Conservation (phyloP, 2,113 vertebrate genomes). For the Dicrurus megarhynchus region DNA sequence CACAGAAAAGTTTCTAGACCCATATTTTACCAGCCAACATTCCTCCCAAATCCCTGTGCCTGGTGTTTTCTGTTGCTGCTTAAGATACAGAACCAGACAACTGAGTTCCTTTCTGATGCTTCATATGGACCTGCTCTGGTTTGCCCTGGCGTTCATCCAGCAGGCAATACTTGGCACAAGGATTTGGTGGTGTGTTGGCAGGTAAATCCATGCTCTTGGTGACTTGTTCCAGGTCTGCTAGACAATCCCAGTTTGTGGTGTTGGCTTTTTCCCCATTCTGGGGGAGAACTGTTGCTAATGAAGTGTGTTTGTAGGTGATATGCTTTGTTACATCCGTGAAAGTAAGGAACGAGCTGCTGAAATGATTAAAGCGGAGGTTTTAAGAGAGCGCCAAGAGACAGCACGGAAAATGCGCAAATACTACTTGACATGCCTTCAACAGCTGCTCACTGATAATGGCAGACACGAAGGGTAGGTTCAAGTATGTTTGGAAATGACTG, state of each 20-base stretch:
- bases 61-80: neutral
- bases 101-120: neutral
- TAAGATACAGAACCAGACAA: neutral
- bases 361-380: constrained; percentile 85
- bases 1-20: neutral
- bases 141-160: neutral
- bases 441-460: constrained; percentile 86
- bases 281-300: neutral
- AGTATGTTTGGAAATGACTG: neutral
- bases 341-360: constrained; percentile 88
- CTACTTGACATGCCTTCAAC: constrained; percentile 91
- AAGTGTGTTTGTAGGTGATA: constrained; percentile 78
- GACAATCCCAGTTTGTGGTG: neutral
- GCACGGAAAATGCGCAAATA: constrained; percentile 89
- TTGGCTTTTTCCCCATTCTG: neutral
- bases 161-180: neutral
- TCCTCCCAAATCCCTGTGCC: neutral
- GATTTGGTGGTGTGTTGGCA: neutral
- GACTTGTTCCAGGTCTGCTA: neutral
- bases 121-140: neutral
- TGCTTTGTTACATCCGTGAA: constrained; percentile 90
- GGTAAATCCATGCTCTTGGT: neutral
- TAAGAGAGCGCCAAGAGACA: constrained; percentile 87
- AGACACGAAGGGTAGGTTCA: constrained; percentile 78
- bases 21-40: neutral